Evolutionary conservation across 2,797 vertebrate genomes (phyloP).

Genomic region (Coranthus polyacanthus): DNA sequence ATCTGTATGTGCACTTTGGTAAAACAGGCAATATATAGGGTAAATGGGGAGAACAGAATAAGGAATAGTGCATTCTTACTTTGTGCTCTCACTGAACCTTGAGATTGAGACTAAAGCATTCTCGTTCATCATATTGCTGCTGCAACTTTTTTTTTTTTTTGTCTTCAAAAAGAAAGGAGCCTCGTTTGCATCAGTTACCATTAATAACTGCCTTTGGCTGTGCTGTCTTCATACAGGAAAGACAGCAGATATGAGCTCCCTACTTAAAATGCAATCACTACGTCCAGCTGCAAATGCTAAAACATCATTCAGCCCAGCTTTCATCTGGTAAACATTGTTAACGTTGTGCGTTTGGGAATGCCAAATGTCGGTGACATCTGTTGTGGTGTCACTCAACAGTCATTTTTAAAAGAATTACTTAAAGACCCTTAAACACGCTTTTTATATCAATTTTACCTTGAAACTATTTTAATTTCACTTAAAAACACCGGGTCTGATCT

Average conservation of each 20-base stretch:
- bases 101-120: conserved; percentile 4
- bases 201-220: conserved; percentile 32
- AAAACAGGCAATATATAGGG: not conserved
- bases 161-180: conserved; percentile 19
- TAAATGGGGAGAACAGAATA: not conserved
- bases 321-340: conserved; percentile 35
- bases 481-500: conserved; percentile 17
- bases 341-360: conserved; percentile 21
- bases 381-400: not conserved
- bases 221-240: conserved; percentile 33
- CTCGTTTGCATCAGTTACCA: conserved; percentile 33
- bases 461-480: conserved; percentile 7
- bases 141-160: conserved; percentile 18
- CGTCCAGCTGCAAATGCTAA: conserved; percentile 53
- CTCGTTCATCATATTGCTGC: conserved; percentile 5
- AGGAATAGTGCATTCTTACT: not conserved
- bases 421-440: not conserved
- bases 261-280: conserved; percentile 26
- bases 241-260: conserved; percentile 35
- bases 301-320: conserved; percentile 38
- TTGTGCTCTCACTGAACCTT: conserved; percentile 30
- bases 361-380: not conserved
- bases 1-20: not conserved
- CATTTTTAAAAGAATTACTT: not conserved
- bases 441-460: not conserved